Percentiles rank a stretch among this genome's conserved stretches.
Conservation (phyloP, 1,140 invertebrate species). For the Ips nitidus region DNA sequence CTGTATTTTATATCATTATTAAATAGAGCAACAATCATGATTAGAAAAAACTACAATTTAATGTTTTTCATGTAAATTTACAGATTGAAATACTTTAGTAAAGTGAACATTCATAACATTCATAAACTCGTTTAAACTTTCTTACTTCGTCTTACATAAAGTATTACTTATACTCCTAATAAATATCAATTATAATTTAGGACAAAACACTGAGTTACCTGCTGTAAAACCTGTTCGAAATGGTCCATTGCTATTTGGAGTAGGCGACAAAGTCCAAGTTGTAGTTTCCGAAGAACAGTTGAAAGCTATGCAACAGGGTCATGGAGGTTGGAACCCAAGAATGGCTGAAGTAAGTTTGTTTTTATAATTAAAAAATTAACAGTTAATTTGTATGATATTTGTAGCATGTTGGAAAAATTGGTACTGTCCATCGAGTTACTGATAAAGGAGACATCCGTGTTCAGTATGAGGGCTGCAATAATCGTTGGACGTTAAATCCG, state of each 20-base stretch:
- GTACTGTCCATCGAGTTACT: constrained; percentile 84
- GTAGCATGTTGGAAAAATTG: constrained; percentile 74
- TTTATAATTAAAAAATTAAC: constrained; percentile 7
- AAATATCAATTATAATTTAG: constrained; percentile 38
- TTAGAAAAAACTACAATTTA: too few species aligned
- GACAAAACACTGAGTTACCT: constrained; percentile 54
- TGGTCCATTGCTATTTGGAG: constrained; percentile 67
- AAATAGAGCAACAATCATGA: too few species aligned
- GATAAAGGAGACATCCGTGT: constrained; percentile 88
- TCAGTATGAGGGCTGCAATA: constrained; percentile 80
- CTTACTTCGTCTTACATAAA: too few species aligned
- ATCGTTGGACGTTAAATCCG: constrained; percentile 90
- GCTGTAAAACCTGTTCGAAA: constrained; percentile 52
- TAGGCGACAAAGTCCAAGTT: constrained; percentile 85
- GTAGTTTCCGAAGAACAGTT: constrained; percentile 70
- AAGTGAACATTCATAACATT: too few species aligned
- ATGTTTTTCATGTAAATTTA: too few species aligned
- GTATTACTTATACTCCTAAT: neutral
- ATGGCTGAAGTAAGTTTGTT: constrained; percentile 69
- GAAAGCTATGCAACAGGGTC: constrained; percentile 82
- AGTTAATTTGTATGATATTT: constrained; percentile 30
- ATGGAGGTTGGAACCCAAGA: constrained; percentile 90
- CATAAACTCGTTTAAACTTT: too few species aligned
- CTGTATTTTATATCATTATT: too few species aligned
- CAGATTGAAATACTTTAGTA: too few species aligned